These are phyloP conservation scores for Plagodis pulveraria DNA, from an alignment of 2,888 invertebrate genomes.

Conservation along the genomic window DNA sequence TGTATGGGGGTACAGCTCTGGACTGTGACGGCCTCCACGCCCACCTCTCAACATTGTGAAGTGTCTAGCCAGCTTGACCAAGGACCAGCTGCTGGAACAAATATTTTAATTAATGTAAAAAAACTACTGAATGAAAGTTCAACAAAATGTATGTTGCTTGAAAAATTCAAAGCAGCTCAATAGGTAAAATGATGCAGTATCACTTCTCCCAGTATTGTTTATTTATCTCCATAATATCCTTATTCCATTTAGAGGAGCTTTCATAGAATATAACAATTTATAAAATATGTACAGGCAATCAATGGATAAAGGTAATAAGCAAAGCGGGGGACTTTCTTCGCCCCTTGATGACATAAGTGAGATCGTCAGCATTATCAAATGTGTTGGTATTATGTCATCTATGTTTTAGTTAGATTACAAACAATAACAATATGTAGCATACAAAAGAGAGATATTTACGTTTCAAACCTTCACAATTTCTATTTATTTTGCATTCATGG, in stretches of 20 bases:
- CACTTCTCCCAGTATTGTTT: too few relatives aligned
- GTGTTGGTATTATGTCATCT: slow-evolving; percentile 40
- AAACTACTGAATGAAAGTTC: too few relatives aligned
- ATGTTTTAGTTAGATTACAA: slow-evolving; percentile 40
- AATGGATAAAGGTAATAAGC: slow-evolving; percentile 34
- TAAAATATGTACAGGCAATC: slow-evolving; percentile 17
- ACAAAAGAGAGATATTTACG: slow-evolving; percentile 46
- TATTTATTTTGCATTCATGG: slow-evolving; percentile 86
- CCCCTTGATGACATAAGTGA: slow-evolving; percentile 34
- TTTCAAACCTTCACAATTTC: slow-evolving; percentile 76
- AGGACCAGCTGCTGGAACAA: slow-evolving; percentile 68
- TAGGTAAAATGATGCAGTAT: too few relatives aligned
- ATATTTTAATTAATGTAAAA: neutral
- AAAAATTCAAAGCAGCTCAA: too few relatives aligned
- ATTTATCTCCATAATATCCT: too few relatives aligned
- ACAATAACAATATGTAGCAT: slow-evolving; percentile 45
- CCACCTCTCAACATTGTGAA: slow-evolving; percentile 86
- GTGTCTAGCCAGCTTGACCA: slow-evolving; percentile 62
- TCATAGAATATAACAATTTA: too few relatives aligned
- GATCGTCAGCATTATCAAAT: slow-evolving; percentile 31
- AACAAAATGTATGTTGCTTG: too few relatives aligned
- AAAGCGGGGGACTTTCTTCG: slow-evolving; percentile 56
- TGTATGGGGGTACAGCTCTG: slow-evolving; percentile 94
- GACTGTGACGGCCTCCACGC: slow-evolving; percentile 86
- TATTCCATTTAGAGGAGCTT: too few relatives aligned